Evolutionary conservation across 1,140 invertebrate species (phyloP), one percentile per base, ranked within the genome.

Genomic region (Cylas formicarius): DNA sequence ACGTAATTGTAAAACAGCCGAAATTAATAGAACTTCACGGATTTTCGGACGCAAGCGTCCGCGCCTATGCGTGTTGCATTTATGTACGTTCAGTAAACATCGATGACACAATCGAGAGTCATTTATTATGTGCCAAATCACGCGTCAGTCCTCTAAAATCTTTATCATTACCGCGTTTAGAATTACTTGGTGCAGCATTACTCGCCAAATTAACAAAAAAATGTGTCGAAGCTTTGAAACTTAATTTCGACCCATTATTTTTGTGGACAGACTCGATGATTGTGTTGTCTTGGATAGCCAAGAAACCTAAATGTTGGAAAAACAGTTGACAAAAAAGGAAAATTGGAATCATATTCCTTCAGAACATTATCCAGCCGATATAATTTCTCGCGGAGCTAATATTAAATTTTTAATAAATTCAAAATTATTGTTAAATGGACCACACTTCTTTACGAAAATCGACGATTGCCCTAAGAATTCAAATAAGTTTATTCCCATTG

Each of bases 231-330:
- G 21, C 53, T 0, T 42, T 66, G 21, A 33, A 53, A 13, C 28
- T 60, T 4, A 23, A 45, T 4, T 43, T 63, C 13, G 22, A 23
- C 3, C 24, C 53, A 7, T 48, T 56, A 1, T 57, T 42, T 22
- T 63, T 59, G 40, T 68, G 66, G 65, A 61, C 58, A 0, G 64
- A 70, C 44, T 66, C 63, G 2, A 67, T 58, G 1, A 58, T 68
- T 0, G 62, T 67, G 3, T 38, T 69, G n/a, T 50, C 50, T 4
- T 71, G 67, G 69, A 43, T 69, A 11, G 52, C 43, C n/a, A 53
- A 42, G 23, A 44, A 54, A 4, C 61, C 67, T 4, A 49, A 34
- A 27, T 34, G 42, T n/a, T 58, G 62, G 44, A 60, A 60, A 35
- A 54, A 31, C 26, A 44, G 16, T 39, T 50, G 14, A 47, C 54